Evolutionary conservation across 2,888 invertebrate genomes (phyloP).

Genomic region (Agrochola lychnidis): DNA sequence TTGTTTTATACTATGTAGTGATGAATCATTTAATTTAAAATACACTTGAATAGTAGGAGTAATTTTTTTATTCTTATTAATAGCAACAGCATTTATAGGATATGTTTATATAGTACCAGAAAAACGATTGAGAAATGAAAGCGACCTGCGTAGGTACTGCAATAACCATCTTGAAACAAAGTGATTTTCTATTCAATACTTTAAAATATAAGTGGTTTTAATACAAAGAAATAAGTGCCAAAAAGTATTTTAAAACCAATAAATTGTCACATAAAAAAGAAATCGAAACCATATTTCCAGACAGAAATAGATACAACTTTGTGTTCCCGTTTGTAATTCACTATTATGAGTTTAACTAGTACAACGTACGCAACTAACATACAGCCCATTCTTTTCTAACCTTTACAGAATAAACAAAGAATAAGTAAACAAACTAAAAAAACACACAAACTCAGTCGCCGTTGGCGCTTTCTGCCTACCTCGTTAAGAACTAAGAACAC

Average conservation of each 20-base stretch:
- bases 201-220: not conserved
- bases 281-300: not conserved
- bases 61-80: no score
- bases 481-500: slow-evolving; percentile 58
- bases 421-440: slow-evolving; percentile 30
- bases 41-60: no score
- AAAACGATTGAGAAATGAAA: not conserved
- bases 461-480: slow-evolving; percentile 34
- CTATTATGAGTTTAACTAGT: no score
- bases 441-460: slow-evolving; percentile 14
- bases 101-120: no score
- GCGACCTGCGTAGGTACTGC: not conserved
- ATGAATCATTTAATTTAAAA: no score
- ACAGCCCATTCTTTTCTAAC: slow-evolving; percentile 8
- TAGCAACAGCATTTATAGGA: no score
- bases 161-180: not conserved
- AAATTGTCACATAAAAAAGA: not conserved
- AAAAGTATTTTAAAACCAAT: not conserved
- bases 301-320: not conserved
- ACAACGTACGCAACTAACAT: not conserved
- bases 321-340: no score
- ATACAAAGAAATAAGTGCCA: not conserved
- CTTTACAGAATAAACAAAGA: slow-evolving; percentile 16
- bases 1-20: no score
- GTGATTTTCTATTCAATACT: not conserved